Conservation (phyloP, 1,140 invertebrate genomes). For the Ectropis grisescens region DNA sequence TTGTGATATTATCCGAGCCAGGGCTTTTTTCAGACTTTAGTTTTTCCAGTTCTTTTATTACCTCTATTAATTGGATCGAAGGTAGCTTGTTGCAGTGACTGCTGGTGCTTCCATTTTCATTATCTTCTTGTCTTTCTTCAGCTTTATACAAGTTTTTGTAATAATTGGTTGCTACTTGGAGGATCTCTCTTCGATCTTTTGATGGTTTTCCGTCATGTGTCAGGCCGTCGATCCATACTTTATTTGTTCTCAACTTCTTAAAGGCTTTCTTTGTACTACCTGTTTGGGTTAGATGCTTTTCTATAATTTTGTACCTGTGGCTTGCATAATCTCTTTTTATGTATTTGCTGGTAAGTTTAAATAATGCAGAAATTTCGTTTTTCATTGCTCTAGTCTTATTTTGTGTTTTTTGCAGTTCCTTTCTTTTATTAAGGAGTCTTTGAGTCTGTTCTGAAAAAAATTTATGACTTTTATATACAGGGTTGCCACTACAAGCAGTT, state of each 20-base stretch:
- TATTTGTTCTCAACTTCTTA: conserved; percentile 9
- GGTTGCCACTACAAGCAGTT: too few relatives aligned
- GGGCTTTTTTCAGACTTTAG: too few relatives aligned
- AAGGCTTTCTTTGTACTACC: conserved; percentile 11
- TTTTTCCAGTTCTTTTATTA: too few relatives aligned
- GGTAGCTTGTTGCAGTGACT: too few relatives aligned
- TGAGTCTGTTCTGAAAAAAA: background rate
- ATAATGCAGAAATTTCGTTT: background rate
- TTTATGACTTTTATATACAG: too few relatives aligned
- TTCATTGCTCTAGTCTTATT: background rate
- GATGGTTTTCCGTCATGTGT: conserved; percentile 1
- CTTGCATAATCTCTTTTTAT: background rate
- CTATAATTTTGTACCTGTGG: conserved; percentile 9
- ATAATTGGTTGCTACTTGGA: conserved; percentile 21
- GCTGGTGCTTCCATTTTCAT: too few relatives aligned
- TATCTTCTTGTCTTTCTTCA: too few relatives aligned
- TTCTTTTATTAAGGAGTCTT: background rate
- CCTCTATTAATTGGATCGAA: too few relatives aligned
- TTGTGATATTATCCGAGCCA: too few relatives aligned
- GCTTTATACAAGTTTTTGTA: too few relatives aligned
- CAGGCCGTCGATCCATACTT: conserved; percentile 10
- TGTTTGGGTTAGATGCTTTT: conserved; percentile 10
- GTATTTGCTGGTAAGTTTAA: background rate
- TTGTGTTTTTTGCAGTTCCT: background rate
- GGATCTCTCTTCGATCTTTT: conserved; percentile 9